Conservation (phyloP, 2,888 invertebrate species). For the Scaptomyza polygonia region DNA sequence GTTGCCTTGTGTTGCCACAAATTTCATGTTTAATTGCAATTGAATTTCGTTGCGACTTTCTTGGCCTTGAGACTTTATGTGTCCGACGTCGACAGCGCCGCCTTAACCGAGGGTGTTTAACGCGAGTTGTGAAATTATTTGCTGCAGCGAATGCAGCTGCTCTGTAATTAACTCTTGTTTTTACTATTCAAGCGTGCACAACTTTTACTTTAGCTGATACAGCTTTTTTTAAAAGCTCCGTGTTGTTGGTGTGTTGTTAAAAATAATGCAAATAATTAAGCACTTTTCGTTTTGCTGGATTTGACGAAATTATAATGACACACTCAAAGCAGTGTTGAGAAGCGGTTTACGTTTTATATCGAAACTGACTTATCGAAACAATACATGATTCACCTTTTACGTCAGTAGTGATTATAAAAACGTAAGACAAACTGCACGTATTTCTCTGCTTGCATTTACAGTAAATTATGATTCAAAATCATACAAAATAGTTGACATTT, state of each 20-base stretch:
- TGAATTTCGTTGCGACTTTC: constrained; percentile 60
- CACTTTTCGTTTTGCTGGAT: constrained; percentile 61
- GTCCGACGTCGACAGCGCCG: constrained; percentile 54
- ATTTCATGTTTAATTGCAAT: constrained; percentile 84
- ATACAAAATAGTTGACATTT: not conserved
- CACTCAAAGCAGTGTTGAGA: constrained; percentile 28
- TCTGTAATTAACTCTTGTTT: constrained; percentile 15
- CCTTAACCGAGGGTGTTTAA: constrained; percentile 36
- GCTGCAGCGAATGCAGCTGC: constrained; percentile 8
- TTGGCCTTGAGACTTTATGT: constrained; percentile 62
- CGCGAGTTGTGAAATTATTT: constrained; percentile 60
- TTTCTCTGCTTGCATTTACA: not conserved
- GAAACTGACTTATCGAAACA: constrained; percentile 26
- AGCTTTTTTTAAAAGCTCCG: constrained; percentile 72
- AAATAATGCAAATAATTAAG: constrained; percentile 77
- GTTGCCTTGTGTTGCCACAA: constrained; percentile 81
- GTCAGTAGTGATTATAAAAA: not conserved
- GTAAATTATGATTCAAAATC: not conserved
- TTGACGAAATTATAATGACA: constrained; percentile 72
- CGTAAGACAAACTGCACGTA: not conserved
- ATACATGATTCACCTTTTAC: constrained; percentile 1
- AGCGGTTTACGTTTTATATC: constrained; percentile 7
- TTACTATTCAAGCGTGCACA: constrained; percentile 32
- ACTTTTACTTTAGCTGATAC: constrained; percentile 42
- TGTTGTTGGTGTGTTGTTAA: constrained; percentile 45